Base-by-base conservation (phyloP, 1,140 invertebrate species). In the Thaumetopoea pityocampa region DNA sequence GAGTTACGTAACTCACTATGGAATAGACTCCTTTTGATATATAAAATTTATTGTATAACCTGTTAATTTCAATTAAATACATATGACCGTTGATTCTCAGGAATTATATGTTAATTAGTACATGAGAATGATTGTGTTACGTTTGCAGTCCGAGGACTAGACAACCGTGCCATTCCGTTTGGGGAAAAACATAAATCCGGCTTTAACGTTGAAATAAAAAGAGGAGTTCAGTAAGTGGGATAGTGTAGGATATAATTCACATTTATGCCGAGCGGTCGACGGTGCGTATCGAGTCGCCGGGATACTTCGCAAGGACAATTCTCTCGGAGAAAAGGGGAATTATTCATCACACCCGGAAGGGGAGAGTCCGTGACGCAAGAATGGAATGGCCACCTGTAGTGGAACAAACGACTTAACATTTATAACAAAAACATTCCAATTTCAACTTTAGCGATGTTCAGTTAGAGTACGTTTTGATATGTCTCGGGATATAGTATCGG, bases 301-400 rank as follows among this genome's bases (percentile, higher is more conserved):
- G 63, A 67, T 74, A 71, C 67, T 74, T 81, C 66, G 64, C 71
- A 74, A 74, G 69, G 73, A 84, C 77, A 81, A 80, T 84, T 69
- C 63, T 67, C 63, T 52, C 65, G 53, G 59, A 76, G 73, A 73
- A 81, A 82, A 81, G 80, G 73, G 67, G 77, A 81, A 84, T 84
- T 84, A 84, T 84, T 84, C 77, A 84, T 81, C 77, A 74, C 77
- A 79, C 79, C 77, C 79, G 79, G 79, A 84, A 84, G 79, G 79
- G 79, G 79, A 81, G 79, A 81, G 76, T 52, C 74, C 77, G 64
- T 81, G 80, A 81, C 77, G 80, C 80, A 81, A 84, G 74, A 61
- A 72, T 71, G 71, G 72, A 72, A 79, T 74, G 67, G 73, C 70
- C 80, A 77, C 65, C 65, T 65, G 65, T 48, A 47, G 36, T 35